Evolutionary conservation across 2,113 vertebrate genomes (phyloP), one percentile per base, ranked within the genome.

Genomic region (Colaptes auratus): DNA sequence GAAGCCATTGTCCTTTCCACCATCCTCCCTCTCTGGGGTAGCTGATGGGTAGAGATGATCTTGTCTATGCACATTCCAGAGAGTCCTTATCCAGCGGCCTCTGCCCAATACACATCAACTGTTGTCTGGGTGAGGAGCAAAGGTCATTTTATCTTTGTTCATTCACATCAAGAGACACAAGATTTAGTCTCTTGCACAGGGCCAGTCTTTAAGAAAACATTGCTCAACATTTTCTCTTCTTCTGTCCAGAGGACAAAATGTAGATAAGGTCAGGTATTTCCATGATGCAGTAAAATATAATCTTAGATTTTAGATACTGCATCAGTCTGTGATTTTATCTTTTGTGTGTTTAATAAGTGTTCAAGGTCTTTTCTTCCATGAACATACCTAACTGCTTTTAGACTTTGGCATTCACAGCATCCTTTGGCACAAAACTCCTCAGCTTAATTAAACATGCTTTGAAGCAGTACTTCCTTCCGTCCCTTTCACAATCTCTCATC

Each of bases 321-420:
- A 86, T 94, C 93, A 92, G 58, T 67, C 52, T 63, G 52, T 86
- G 20, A 17, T 80, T 94, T 92, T 93, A 92, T 69, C 48, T 74
- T 87, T 63, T 84, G 23, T 65, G 53, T 84, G 13, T 76, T 92
- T 87, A 93, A 20, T 61, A 95, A 89, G 74, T 76, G 67, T 17
- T 61, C 63, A 85, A 91, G 74, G 53, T 82, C 70, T 89, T 90
- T 78, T 84, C 53, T 93, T 89, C 74, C 50, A 76, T 53, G 33
- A 85, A 92, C 92, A 89, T 92, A 63, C 67, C 78, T 92, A 92
- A 95, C 53, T 93, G 50, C 18, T 73, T 96, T 92, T 87, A 59
- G 55, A 85, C 39, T 79, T 92, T 87, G 89, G 89, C 87, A 96
- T 73, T 15, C 39, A 61, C 30, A 85, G n/a, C 66, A 87, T 92